Conservation (phyloP, 2,888 invertebrate genomes). For the Oscheius sp. region DNA sequence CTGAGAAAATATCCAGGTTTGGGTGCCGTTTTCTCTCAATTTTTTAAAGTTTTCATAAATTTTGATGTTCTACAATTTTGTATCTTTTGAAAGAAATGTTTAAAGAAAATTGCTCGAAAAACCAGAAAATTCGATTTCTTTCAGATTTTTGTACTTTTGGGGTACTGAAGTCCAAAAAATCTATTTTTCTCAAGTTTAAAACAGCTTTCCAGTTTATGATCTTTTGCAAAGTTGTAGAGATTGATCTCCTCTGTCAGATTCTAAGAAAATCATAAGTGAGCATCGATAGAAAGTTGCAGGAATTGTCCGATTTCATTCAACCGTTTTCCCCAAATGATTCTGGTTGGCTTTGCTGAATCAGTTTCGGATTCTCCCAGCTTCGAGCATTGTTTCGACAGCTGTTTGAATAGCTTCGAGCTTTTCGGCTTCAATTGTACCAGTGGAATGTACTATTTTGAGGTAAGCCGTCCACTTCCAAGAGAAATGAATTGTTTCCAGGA, state of each 20-base stretch:
- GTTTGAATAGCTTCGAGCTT: conserved; percentile 64
- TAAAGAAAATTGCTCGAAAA: neutral
- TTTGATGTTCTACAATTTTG: neutral
- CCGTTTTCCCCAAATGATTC: conserved; percentile 69
- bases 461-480: conserved; percentile 15
- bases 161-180: no score
- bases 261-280: neutral
- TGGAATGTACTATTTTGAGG: conserved; percentile 70
- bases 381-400: conserved; percentile 69
- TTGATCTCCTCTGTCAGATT: neutral
- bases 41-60: no score
- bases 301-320: conserved; percentile 60
- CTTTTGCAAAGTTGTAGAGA: neutral
- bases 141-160: no score
- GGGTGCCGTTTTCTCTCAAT: neutral
- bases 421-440: conserved; percentile 68
- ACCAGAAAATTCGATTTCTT: neutral
- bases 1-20: conserved; percentile 39
- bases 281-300: no score
- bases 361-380: conserved; percentile 67
- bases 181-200: no score
- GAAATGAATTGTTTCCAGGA: conserved; percentile 51
- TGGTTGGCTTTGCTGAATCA: conserved; percentile 70
- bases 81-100: neutral
- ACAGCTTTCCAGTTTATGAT: no score